Evolutionary conservation across 1,140 invertebrate genomes (phyloP).

Genomic region (Chironomus tepperi): DNA sequence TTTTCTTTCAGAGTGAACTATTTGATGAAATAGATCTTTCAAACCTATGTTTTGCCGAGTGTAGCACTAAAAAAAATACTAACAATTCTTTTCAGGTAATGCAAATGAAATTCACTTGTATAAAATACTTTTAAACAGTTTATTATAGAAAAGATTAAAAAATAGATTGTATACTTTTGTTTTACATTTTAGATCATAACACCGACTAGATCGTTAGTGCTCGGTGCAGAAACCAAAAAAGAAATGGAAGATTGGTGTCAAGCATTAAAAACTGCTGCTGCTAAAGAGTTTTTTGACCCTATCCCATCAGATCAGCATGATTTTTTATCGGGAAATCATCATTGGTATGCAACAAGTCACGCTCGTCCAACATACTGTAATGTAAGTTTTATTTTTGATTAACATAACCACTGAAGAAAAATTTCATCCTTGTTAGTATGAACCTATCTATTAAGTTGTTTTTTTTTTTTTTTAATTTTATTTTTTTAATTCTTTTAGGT

Average conservation of each 20-base stretch:
- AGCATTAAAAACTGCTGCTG: constrained; percentile 61
- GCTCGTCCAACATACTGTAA: constrained; percentile 94
- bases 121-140: no score
- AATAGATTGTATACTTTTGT: no score
- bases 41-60: constrained; percentile 75
- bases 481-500: no score
- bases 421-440: no score
- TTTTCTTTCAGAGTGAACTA: constrained; percentile 64
- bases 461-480: no score
- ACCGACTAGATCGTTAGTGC: constrained; percentile 68
- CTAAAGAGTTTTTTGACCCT: constrained; percentile 43
- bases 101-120: no score
- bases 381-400: constrained; percentile 41
- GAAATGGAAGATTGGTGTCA: constrained; percentile 89
- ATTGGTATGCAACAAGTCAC: constrained; percentile 85
- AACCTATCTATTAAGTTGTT: no score
- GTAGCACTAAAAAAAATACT: constrained; percentile 76
- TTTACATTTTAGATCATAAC: constrained; percentile 65
- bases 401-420: no score
- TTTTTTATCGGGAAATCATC: constrained; percentile 78
- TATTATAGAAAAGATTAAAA: no score
- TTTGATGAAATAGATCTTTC: constrained; percentile 80
- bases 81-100: constrained; percentile 82
- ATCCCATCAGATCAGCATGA: constrained; percentile 53
- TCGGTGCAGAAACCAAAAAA: constrained; percentile 68